Base-by-base conservation (phyloP, 2,797 vertebrate species). In the Pristis pectinata region DNA sequence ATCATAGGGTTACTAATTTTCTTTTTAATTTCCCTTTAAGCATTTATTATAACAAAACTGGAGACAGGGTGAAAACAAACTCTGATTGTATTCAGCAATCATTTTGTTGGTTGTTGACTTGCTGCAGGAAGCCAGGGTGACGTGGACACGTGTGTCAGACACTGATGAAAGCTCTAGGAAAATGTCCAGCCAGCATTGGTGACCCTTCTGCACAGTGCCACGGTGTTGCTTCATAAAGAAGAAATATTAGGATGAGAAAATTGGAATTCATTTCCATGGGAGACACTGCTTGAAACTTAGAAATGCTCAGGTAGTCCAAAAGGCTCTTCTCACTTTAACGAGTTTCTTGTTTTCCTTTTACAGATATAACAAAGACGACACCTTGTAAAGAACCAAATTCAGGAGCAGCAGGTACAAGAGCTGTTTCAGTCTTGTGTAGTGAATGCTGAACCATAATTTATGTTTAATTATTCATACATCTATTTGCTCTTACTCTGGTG, bases 281-380 rank as follows among this genome's bases (percentile, higher is more conserved):
- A n/a, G 0, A 34, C 30, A 11, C 59, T 89, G 53, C 4, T 5
- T 59, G 13, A 27, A 27, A 24, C 8, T 67, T 34, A 8, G 8
- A 7, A 91, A 37, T 67, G 37, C 19, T 3, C 19, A 3, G 37
- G 49, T 9, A 9, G 44, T 41, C 59, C 49, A n/a, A 37, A 91
- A 41, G 8, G 1, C 61, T 67, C n/a, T 67, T 22, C 61, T 91
- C 41, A 37, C 61, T 41, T 91, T 19, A 91, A 61, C 37, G 64
- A 22, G n/a, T 22, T 41, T 41, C 64, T n/a, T 41, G 8, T 91
- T 93, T 74, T 72, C 92, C 72, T 53, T 76, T 76, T 74, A 92
- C 92, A 94, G 92, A 30, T 8, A 94, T 76, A 49, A 94, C 64
- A 53, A 56, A 93, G 64, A 76, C 70, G 53, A 70, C 67, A 76